Conservation (phyloP, 2,888 invertebrate species). For the Peribatodes rhomboidaria region DNA sequence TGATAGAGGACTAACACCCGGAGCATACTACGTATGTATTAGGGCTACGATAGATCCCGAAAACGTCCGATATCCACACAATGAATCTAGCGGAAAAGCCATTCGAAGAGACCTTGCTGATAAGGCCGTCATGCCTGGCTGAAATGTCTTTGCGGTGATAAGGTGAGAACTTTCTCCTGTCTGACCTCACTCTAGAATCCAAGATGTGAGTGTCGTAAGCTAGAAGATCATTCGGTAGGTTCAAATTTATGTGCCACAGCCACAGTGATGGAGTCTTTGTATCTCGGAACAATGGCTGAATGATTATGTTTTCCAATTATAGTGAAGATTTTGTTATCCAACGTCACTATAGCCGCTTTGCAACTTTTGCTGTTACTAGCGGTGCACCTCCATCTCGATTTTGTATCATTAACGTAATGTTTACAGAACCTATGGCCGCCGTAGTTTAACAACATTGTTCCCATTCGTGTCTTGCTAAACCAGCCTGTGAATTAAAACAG, state of each 20-base stretch:
- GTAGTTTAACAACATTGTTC: neutral
- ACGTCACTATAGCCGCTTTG: conserved; percentile 14
- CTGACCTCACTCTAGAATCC: no score
- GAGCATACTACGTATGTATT: no score
- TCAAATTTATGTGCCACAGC: neutral
- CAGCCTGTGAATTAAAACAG: neutral
- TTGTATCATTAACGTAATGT: neutral
- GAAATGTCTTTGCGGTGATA: no score
- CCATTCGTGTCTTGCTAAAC: neutral
- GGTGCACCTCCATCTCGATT: conserved; percentile 32
- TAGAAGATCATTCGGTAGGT: no score
- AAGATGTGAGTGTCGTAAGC: no score
- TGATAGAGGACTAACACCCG: no score
- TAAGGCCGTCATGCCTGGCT: no score
- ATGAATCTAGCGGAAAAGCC: no score
- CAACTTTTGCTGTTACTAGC: conserved; percentile 25
- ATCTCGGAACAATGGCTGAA: neutral
- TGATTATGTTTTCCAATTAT: conserved; percentile 7
- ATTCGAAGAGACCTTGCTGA: no score
- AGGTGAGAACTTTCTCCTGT: no score
- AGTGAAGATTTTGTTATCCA: neutral
- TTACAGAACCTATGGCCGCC: neutral
- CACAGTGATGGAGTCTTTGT: neutral
- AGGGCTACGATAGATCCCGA: no score
- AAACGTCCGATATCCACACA: no score